phyloP scores from a whole-genome alignment of 2,797 vertebrate species.

The Sebastes taczanowskii region DNA sequence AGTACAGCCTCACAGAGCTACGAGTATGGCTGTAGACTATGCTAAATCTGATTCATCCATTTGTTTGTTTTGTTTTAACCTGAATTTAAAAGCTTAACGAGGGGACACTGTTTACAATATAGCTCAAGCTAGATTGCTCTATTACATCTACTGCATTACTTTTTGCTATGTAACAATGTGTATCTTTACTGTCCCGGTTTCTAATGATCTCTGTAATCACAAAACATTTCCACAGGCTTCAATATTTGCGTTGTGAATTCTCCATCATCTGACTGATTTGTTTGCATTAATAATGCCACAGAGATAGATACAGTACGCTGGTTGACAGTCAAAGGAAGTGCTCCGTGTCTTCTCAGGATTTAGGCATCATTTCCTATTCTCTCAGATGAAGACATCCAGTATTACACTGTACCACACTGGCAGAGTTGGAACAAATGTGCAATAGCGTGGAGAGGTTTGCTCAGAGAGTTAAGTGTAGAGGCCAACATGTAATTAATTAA shows the following conservation, averaged over 20 bases:
- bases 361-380: conserved; percentile 32
- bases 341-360: conserved; percentile 2
- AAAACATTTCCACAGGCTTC: neutral
- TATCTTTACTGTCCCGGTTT: neutral
- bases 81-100: too few relatives aligned
- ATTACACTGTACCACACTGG: neutral
- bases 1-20: neutral
- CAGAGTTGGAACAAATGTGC: conserved; percentile 36
- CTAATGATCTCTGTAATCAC: neutral
- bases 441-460: conserved; percentile 55
- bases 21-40: neutral
- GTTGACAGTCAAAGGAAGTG: conserved; percentile 7
- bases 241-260: neutral
- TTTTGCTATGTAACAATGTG: neutral
- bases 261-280: neutral
- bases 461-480: conserved; percentile 55
- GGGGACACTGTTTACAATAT: neutral
- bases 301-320: neutral
- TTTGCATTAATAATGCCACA: conserved; percentile 25
- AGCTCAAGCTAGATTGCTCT: neutral
- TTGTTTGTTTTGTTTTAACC: too few relatives aligned
- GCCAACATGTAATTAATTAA: conserved; percentile 84
- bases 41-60: neutral
- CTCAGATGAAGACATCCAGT: conserved; percentile 28
- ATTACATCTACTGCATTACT: neutral